Percentiles rank a stretch among this genome's conserved stretches.
These are phyloP conservation scores for Planococcus citri DNA, from an alignment of 1,140 invertebrate species.

Conservation along the genomic window DNA sequence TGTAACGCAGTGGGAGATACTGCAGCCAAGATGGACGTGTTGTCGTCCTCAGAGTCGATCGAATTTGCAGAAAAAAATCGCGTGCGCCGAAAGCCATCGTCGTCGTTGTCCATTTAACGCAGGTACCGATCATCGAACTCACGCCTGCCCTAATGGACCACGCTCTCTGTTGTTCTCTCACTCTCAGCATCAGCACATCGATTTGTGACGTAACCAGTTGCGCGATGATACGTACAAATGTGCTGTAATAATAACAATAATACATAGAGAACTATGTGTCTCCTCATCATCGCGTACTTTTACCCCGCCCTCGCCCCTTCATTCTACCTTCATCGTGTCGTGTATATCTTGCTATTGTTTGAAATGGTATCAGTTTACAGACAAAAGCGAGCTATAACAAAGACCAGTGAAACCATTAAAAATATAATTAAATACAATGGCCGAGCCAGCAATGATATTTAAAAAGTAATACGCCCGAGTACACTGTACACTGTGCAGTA, in stretches of 20 bases:
- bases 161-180: too few species aligned
- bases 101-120: too few species aligned
- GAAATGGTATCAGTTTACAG: neutral
- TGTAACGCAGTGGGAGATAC: neutral
- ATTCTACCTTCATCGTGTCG: too few species aligned
- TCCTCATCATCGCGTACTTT: too few species aligned
- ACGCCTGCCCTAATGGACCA: neutral
- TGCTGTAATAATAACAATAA: too few species aligned
- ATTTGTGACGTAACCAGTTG: neutral
- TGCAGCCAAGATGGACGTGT: too few species aligned
- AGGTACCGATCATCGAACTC: neutral
- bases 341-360: neutral
- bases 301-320: too few species aligned
- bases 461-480: neutral
- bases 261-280: too few species aligned
- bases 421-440: slow-evolving; percentile 8
- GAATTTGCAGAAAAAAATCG: too few species aligned
- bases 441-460: neutral
- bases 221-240: neutral
- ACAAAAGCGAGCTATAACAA: neutral
- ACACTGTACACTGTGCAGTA: too few species aligned
- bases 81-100: neutral
- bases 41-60: too few species aligned
- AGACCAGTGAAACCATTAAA: slow-evolving; percentile 2
- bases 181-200: too few species aligned